Conservation (phyloP, 2,797 vertebrate species). For the Tympanoctomys barrerae region DNA sequence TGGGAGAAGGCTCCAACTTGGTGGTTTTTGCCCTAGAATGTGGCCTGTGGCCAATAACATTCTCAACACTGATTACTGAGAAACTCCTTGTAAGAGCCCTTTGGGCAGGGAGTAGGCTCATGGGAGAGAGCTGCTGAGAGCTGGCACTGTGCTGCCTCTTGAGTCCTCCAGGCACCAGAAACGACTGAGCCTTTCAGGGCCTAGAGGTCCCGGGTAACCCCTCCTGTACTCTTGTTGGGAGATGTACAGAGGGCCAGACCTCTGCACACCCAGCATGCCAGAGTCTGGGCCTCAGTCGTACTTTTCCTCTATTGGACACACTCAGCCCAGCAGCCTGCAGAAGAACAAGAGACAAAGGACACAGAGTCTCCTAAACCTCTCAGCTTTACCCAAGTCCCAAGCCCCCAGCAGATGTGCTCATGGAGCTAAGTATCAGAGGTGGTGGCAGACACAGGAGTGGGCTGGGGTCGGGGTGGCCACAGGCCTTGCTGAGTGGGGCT, state of each 20-base stretch:
- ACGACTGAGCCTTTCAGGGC: background rate
- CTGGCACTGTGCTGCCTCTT: background rate
- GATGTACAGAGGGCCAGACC: background rate
- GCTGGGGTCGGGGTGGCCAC: background rate
- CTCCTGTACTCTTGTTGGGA: background rate
- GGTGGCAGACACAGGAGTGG: background rate
- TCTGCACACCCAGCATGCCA: fast-evolving
- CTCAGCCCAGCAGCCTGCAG: background rate
- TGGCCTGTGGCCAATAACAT: background rate
- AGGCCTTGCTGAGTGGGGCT: background rate
- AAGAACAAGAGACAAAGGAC: background rate
- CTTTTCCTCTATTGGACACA: background rate
- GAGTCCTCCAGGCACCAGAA: background rate
- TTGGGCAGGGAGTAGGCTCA: background rate
- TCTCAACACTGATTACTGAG: background rate
- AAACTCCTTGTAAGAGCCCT: background rate
- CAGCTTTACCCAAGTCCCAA: background rate
- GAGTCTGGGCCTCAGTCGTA: background rate
- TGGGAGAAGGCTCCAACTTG: background rate
- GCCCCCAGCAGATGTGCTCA: background rate
- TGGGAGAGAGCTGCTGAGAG: fast-evolving
- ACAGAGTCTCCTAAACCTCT: background rate
- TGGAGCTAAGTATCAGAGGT: background rate
- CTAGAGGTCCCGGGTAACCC: background rate
- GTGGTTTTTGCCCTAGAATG: background rate